Evolutionary conservation across 2,888 invertebrate species (phyloP).

Genomic region (Spisula solida): DNA sequence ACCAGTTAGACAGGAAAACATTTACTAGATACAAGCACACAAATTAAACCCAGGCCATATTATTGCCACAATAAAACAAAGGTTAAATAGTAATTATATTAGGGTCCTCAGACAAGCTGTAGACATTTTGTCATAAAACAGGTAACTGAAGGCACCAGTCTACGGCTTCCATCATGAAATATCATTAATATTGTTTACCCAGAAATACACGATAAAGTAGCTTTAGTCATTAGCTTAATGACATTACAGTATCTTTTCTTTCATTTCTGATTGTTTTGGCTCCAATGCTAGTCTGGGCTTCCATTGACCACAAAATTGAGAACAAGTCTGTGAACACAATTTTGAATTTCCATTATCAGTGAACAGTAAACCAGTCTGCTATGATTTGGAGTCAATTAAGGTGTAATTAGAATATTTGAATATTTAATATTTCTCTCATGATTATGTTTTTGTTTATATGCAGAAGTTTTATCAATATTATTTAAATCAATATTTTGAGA

Average conservation of each 20-base stretch:
- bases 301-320: constrained; percentile 6
- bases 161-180: neutral
- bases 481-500: too few relatives aligned
- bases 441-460: too few relatives aligned
- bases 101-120: neutral
- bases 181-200: constrained; percentile 6
- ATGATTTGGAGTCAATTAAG: too few relatives aligned
- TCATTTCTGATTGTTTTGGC: constrained; percentile 27
- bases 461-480: too few relatives aligned
- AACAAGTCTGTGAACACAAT: neutral
- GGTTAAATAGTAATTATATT: neutral
- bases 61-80: neutral
- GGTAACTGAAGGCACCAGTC: neutral
- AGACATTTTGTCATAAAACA: constrained; percentile 1
- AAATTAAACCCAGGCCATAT: neutral
- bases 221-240: neutral
- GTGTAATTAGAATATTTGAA: too few relatives aligned
- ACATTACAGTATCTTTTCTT: constrained; percentile 8
- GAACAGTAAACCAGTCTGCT: neutral
- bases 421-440: too few relatives aligned
- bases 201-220: neutral
- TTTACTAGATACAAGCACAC: neutral
- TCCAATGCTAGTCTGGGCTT: constrained; percentile 9
- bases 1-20: neutral
- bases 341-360: neutral